A percentile compares a stretch with the other conserved stretches of the same genome.
Evolutionary conservation across 2,797 vertebrate genomes (phyloP).

Genomic region (Diplodus sargus): DNA sequence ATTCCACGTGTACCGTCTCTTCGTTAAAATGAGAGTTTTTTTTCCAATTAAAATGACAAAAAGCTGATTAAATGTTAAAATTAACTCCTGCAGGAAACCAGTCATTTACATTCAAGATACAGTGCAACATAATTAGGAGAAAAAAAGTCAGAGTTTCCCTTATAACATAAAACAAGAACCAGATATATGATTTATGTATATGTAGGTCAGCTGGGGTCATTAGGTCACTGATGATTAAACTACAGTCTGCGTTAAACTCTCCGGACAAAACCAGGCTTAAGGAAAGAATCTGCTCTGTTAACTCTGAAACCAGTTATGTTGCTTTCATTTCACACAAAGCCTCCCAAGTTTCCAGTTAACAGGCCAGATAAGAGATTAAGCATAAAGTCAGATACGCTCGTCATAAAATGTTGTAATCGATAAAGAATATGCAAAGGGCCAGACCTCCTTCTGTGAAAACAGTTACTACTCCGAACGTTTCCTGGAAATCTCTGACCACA

Average conservation of each 20-base stretch:
- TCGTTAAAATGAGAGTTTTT: background rate
- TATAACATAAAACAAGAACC: background rate
- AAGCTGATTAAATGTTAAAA: background rate
- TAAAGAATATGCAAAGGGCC: background rate
- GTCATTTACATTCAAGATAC: background rate
- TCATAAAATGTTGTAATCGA: background rate
- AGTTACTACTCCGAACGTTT: background rate
- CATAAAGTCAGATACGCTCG: background rate
- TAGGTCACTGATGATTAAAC: background rate
- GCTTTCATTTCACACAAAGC: background rate
- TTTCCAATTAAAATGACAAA: background rate
- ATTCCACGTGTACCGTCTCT: too few species aligned
- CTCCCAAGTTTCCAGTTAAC: conserved; percentile 16
- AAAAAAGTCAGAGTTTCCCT: background rate
- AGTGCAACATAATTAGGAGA: background rate
- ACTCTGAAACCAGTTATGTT: background rate
- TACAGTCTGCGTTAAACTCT: background rate
- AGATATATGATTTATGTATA: background rate
- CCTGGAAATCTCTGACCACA: conserved; percentile 5
- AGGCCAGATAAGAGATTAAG: background rate
- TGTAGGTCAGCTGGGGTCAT: background rate
- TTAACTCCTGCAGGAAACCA: background rate
- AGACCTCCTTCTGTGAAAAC: background rate
- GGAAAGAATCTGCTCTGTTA: background rate
- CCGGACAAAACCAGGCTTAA: background rate